phyloP scores from a whole-genome alignment of 2,113 vertebrate species.

The Parus major region DNA sequence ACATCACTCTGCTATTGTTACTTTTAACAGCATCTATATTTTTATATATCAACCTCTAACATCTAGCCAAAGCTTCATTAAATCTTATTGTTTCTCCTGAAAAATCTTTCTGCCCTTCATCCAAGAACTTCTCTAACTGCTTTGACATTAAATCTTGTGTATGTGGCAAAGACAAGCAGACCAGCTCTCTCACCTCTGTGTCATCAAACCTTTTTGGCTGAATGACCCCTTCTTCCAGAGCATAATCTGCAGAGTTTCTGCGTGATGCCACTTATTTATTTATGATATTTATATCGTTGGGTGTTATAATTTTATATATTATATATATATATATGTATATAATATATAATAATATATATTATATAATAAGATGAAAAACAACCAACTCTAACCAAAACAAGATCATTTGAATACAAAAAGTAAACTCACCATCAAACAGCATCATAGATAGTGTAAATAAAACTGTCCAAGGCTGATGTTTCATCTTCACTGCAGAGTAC shows the following conservation, averaged over 20 bases:
- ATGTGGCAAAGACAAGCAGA: background rate
- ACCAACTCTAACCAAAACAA: background rate
- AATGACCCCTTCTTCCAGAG: background rate
- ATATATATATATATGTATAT: no score
- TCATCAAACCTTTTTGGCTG: background rate
- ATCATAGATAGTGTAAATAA: background rate
- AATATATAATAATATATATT: no score
- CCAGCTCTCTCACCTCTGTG: fast-evolving
- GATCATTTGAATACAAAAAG: background rate
- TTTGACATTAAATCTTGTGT: background rate
- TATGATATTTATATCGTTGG: no score
- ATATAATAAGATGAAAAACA: background rate
- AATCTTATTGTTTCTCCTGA: background rate
- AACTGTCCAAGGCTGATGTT: background rate
- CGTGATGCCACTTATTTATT: background rate
- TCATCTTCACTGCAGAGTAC: background rate
- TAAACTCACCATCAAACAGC: background rate
- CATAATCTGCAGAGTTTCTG: background rate
- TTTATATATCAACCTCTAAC: background rate
- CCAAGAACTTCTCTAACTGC: background rate
- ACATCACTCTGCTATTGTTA: background rate
- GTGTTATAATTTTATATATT: background rate
- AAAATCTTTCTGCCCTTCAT: background rate
- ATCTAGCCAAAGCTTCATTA: background rate
- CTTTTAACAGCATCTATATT: background rate